Conservation (phyloP, 2,888 invertebrate species). For the Margaritifera margaritifera region DNA sequence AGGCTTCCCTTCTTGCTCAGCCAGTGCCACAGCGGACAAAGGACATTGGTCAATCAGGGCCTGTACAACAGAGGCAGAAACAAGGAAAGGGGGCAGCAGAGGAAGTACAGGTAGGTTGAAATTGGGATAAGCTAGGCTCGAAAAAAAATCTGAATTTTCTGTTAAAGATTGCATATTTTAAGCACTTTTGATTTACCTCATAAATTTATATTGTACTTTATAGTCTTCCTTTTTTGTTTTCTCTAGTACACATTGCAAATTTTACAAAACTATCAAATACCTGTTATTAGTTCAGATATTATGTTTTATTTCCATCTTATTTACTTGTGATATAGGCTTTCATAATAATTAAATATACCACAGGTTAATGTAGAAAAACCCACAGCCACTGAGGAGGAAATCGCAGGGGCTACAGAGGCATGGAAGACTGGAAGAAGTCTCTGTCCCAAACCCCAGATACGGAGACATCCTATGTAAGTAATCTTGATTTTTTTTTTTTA, state of each 20-base stretch:
- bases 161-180: no score
- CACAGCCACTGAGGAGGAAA: constrained; percentile 49
- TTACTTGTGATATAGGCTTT: no score
- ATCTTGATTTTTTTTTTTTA: no score
- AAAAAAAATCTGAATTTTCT: no score
- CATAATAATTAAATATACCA: not conserved
- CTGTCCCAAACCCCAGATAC: constrained; percentile 38
- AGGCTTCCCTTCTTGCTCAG: constrained; percentile 48
- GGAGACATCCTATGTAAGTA: constrained; percentile 62
- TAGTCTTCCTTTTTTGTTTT: no score
- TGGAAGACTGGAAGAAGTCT: constrained; percentile 48
- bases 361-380: constrained; percentile 27
- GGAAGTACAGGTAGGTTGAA: constrained; percentile 15
- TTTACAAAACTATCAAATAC: no score
- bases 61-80: constrained; percentile 12
- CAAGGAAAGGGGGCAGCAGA: not conserved
- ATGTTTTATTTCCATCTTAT: no score
- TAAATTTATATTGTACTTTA: no score
- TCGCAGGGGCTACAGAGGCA: constrained; percentile 43
- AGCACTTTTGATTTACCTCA: no score
- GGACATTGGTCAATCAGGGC: constrained; percentile 8
- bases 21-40: constrained; percentile 39
- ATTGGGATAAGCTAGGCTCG: no score
- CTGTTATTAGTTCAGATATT: no score
- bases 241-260: no score